These are phyloP conservation scores for Euspilapteryx auroguttella DNA, from an alignment of 2,888 invertebrate genomes.

Conservation along the genomic window DNA sequence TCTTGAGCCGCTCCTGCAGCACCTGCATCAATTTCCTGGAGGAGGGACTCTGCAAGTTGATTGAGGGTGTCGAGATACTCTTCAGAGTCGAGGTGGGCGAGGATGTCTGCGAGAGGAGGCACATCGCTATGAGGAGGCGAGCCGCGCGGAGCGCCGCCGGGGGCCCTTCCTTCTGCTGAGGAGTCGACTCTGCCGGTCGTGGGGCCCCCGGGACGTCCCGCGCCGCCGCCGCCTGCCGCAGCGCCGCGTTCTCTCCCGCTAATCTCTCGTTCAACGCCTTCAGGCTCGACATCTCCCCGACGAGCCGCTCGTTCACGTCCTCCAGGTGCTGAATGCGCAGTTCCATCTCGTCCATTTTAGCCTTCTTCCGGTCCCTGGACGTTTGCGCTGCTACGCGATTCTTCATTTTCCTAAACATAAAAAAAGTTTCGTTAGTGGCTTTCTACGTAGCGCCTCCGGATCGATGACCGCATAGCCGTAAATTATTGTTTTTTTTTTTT, in stretches of 20 bases:
- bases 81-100: conserved; percentile 76
- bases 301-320: conserved; percentile 65
- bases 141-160: conserved; percentile 72
- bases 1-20: conserved; percentile 67
- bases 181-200: conserved; percentile 83
- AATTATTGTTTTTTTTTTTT: neutral
- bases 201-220: conserved; percentile 70
- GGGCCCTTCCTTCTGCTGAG: conserved; percentile 93
- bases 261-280: conserved; percentile 70
- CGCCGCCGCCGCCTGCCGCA: conserved; percentile 62
- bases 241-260: conserved; percentile 63
- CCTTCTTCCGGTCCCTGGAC: conserved; percentile 94
- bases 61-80: conserved; percentile 73
- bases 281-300: conserved; percentile 67
- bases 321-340: conserved; percentile 64
- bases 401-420: conserved; percentile 78
- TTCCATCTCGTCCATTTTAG: conserved; percentile 90
- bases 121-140: conserved; percentile 74
- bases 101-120: conserved; percentile 84
- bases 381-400: conserved; percentile 97
- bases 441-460: neutral
- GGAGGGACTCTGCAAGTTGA: conserved; percentile 80
- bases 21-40: conserved; percentile 77
- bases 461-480: too few species aligned
- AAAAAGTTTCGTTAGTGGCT: neutral